A percentile compares a stretch with the other conserved stretches of the same genome.
These are phyloP conservation scores for Enteromius viviparus DNA, from an alignment of 2,797 vertebrate genomes.

Conservation along the genomic window DNA sequence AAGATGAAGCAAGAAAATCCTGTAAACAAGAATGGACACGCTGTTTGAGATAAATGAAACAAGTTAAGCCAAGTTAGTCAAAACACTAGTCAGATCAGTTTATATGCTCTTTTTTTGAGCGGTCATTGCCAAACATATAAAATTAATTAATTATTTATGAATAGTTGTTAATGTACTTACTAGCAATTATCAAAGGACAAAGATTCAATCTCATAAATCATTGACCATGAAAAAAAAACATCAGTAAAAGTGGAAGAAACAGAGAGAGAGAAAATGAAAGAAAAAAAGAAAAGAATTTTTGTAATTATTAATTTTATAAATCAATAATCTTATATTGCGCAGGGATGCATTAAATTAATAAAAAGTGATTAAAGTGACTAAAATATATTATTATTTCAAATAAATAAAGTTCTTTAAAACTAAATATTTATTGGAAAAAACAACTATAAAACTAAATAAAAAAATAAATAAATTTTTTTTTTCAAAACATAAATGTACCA, in stretches of 20 bases:
- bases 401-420: too few species aligned
- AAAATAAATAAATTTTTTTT: neutral
- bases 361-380: neutral
- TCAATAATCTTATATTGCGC: neutral
- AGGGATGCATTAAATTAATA: neutral
- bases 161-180: neutral
- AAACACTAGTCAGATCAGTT: neutral
- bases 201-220: neutral
- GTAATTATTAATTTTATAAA: neutral
- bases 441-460: neutral
- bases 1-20: neutral
- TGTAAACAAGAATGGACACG: neutral
- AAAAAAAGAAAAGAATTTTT: neutral
- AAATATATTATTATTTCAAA: neutral
- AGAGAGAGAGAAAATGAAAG: neutral
- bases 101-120: neutral
- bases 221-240: neutral
- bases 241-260: neutral
- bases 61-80: neutral
- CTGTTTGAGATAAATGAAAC: neutral
- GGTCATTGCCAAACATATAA: neutral
- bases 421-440: neutral
- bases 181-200: constrained; percentile 3
- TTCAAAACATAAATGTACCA: neutral
- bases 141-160: neutral